Base-by-base conservation (phyloP, 1,140 invertebrate species). In the Probaryconus sp. region DNA sequence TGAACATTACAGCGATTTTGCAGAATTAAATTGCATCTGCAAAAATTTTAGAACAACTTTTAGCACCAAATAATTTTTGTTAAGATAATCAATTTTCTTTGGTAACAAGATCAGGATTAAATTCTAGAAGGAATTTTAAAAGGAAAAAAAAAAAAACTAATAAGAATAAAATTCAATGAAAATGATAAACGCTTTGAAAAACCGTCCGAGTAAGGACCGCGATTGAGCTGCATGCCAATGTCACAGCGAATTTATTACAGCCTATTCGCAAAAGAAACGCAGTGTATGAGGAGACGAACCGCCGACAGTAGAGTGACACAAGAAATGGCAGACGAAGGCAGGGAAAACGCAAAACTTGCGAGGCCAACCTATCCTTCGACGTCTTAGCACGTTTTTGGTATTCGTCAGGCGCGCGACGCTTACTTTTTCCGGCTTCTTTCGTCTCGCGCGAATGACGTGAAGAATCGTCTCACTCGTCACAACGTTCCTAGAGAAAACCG, bases 381-480 rank as follows among this genome's bases (percentile, higher is more conserved):
- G 37, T 37, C 38, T 37, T 33, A 47, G 42, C 20, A 10, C 31
- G 55, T 42, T 78, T 79, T 85, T 83, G 58, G 81, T 83, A 85
- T 85, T 82, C 83, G 79, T 58, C 33, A 43, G 60, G 69, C 74
- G 77, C 68, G 45, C 78, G 61, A 71, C 76, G 79, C 78, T 81
- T 81, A 79, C 81, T 83, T 85, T 81, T 85, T 73, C 72, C 64
- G 42, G 55, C 71, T 60, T 77, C 61, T 64, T 53, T 71, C 69
- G 48, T 63, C 60, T 56, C 48, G 40, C 40, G 21, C 51, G 79
- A 77, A 79, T 79, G 79, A 84, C 81, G 78, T 76, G 79, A 83
- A 82, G 83, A 85, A 82, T 84, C 81, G 82, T 81, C 82, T 83
- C 83, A 83, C 81, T 84, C 82, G 78, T 77, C 71, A 77, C 68